phyloP scores from a whole-genome alignment of 2,113 vertebrate species.

The Oryzias celebensis region DNA sequence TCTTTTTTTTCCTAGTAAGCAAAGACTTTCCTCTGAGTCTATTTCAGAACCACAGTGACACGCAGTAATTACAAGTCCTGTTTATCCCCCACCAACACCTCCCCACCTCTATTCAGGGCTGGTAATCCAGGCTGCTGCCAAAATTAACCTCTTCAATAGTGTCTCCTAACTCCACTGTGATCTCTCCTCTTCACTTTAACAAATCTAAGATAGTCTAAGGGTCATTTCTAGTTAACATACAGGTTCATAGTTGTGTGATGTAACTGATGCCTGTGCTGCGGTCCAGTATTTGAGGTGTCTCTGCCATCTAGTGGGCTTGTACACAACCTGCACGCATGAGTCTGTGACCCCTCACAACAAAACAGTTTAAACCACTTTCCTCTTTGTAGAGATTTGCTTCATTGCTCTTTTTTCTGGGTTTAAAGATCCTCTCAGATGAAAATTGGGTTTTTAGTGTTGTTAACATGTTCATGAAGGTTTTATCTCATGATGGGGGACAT shows the following conservation, averaged over 20 bases:
- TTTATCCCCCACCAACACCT: conserved; percentile 38
- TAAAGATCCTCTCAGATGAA: too few species aligned
- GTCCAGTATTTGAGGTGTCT: conserved; percentile 13
- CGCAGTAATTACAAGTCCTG: conserved; percentile 53
- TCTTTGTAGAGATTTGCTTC: neutral
- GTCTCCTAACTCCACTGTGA: neutral
- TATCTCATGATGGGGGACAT: too few species aligned
- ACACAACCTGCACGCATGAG: neutral
- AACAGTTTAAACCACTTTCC: neutral
- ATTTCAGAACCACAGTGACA: conserved; percentile 43
- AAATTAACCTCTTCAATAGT: conserved; percentile 32
- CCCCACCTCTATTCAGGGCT: conserved; percentile 43
- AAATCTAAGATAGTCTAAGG: neutral
- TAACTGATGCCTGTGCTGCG: neutral
- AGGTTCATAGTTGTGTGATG: neutral
- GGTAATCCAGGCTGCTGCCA: conserved; percentile 49
- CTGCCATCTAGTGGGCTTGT: conserved; percentile 63
- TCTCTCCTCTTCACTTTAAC: conserved; percentile 1
- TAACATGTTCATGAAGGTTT: too few species aligned
- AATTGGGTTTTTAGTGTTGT: too few species aligned
- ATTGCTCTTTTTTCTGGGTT: neutral
- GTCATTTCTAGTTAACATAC: neutral
- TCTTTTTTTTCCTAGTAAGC: conserved; percentile 15
- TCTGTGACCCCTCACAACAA: neutral
- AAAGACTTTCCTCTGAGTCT: conserved; percentile 38